Evolutionary conservation across 2,797 vertebrate genomes (phyloP).

Genomic region (Micropoecilia bifurca): DNA sequence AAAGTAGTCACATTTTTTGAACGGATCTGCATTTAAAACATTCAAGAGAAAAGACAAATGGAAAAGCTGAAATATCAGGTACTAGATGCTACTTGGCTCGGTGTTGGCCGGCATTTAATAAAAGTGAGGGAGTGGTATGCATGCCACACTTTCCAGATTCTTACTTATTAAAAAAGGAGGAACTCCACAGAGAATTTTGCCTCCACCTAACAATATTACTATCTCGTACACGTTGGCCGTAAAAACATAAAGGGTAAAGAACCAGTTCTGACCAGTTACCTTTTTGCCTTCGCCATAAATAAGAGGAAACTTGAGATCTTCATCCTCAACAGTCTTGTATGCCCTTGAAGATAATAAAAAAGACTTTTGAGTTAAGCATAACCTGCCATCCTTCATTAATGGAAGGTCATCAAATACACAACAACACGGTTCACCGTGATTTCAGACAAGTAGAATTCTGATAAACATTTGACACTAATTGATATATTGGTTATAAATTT

Average conservation of each 20-base stretch:
- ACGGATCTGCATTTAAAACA: too few relatives aligned
- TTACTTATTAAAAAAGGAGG: not conserved
- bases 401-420: not conserved
- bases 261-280: slow-evolving; percentile 72
- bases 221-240: too few relatives aligned
- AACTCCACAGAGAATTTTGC: not conserved
- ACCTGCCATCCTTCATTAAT: not conserved
- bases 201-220: not conserved
- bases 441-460: not conserved
- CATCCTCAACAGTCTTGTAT: slow-evolving; percentile 97
- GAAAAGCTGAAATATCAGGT: not conserved
- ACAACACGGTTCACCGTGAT: not conserved
- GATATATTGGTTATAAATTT: not conserved
- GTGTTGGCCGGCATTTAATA: not conserved
- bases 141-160: not conserved
- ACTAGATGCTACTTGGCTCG: not conserved
- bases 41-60: not conserved
- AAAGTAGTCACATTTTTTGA: too few relatives aligned
- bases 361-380: not conserved
- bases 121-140: not conserved
- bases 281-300: slow-evolving; percentile 99
- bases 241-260: not conserved
- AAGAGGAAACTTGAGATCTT: slow-evolving; percentile 97
- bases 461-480: not conserved
- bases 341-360: slow-evolving; percentile 84